Conservation (phyloP, 1,140 invertebrate species). For the Pollicipes pollicipes region DNA sequence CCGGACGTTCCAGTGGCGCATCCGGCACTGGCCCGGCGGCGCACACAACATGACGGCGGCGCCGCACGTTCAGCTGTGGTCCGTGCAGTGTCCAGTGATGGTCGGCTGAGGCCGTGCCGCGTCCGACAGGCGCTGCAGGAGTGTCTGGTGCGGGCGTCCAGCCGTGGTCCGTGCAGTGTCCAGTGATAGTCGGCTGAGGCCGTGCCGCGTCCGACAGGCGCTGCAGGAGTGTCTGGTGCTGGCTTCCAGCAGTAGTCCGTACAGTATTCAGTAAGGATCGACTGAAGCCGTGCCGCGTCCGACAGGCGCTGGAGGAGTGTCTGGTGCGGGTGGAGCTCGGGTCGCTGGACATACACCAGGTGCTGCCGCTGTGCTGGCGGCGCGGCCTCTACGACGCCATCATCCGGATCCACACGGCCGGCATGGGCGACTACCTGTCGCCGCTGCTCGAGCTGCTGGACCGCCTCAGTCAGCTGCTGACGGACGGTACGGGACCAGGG, state of each 20-base stretch:
- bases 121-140: constrained; percentile 49
- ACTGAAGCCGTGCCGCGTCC: constrained; percentile 34
- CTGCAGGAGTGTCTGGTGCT: constrained; percentile 65
- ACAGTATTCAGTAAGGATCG: constrained; percentile 7
- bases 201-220: constrained; percentile 39
- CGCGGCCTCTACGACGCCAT: constrained; percentile 67
- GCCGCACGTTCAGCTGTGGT: too few species aligned
- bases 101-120: too few species aligned
- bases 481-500: neutral
- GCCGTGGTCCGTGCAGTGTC: too few species aligned
- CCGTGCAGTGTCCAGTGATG: too few species aligned
- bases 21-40: too few species aligned
- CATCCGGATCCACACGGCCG: constrained; percentile 73
- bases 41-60: too few species aligned
- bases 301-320: constrained; percentile 52
- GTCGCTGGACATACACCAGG: constrained; percentile 76
- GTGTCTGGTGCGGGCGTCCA: constrained; percentile 54
- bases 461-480: constrained; percentile 3
- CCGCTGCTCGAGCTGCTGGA: constrained; percentile 60
- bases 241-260: constrained; percentile 34
- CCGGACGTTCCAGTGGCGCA: too few species aligned
- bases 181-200: too few species aligned
- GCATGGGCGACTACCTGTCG: constrained; percentile 60
- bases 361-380: constrained; percentile 57
- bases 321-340: constrained; percentile 62